These are phyloP conservation scores for Somateria mollissima DNA, from an alignment of 2,797 vertebrate species.

Conservation along the genomic window DNA sequence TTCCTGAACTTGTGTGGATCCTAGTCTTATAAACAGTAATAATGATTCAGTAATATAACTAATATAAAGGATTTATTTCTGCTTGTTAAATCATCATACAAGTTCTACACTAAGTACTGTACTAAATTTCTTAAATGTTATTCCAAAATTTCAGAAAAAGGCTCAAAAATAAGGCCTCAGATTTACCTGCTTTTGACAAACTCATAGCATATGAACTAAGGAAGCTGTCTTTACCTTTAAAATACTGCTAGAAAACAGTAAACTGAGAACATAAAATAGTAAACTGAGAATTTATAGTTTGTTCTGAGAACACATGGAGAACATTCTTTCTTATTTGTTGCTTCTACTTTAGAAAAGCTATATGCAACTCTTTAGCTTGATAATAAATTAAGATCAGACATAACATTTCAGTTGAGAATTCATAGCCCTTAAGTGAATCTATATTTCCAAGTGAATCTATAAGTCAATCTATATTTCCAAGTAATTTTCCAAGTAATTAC, in stretches of 20 bases:
- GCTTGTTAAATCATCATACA: background rate
- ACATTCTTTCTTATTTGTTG: background rate
- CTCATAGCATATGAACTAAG: background rate
- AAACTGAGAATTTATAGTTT: background rate
- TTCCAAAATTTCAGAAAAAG: background rate
- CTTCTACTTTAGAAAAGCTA: background rate
- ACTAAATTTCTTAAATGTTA: background rate
- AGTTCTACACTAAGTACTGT: background rate
- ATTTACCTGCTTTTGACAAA: background rate
- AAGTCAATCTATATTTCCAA: constrained; percentile 7
- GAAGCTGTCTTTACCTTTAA: background rate
- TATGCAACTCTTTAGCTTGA: background rate
- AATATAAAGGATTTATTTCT: background rate
- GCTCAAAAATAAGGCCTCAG: background rate
- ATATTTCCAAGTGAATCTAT: background rate
- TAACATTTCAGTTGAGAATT: background rate
- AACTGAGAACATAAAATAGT: background rate
- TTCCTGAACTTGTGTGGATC: background rate
- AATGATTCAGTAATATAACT: background rate
- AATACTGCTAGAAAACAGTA: background rate
- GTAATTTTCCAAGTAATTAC: constrained; percentile 41
- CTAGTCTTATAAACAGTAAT: background rate
- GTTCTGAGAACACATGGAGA: background rate
- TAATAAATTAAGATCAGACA: background rate
- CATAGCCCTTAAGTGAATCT: background rate